Evolutionary conservation across 2,797 vertebrate genomes (phyloP), one percentile per base, ranked within the genome.

Genomic region (Falco berigora): DNA sequence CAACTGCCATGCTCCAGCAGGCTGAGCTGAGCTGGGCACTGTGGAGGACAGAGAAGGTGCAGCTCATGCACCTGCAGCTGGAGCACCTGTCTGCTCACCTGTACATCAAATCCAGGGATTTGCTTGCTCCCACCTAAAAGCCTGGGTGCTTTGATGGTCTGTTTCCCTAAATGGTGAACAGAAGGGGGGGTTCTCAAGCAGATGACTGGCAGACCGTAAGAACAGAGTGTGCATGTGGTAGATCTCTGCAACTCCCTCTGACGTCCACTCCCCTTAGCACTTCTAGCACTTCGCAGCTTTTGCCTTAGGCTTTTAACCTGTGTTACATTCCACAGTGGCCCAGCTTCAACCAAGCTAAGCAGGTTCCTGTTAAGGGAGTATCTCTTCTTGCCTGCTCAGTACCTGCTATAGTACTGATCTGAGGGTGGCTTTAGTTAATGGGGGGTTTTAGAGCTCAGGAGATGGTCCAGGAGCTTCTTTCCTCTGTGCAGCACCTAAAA

Each of bases 31-130:
- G 36, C 49, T 22, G 42, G 56, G 22, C 16, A 9, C 49, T 0
- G 1, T 1, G 2, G 28, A 14, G 14, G 15, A 28, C 25, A 22
- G 32, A n/a, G 62, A 21, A 3, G 1, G 20, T 22, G n/a, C 46
- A 30, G 38, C 55, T 68, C 18, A 23, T 15, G 14, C 21, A 12
- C 24, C 14, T 58, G 44, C n/a, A 71, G 42, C n/a, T 2, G 0
- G 21, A 34, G 36, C 22, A 36, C 5, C 20, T 59, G 46, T 14
- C 40, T 38, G 27, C 50, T 71, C 1, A 0, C 40, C 46, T 28
- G 4, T 22, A 18, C 25, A 28, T 50, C 36, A 59, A 19, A 64
- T 30, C 53, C 36, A 32, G 42, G 13, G 24, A 4, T n/a, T 42
- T 76, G 42, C 14, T 73, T 0, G 3, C 56, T 84, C 32, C 56